Evolutionary conservation across 2,888 invertebrate species (phyloP).

Genomic region (Neoaliturus tenellus): DNA sequence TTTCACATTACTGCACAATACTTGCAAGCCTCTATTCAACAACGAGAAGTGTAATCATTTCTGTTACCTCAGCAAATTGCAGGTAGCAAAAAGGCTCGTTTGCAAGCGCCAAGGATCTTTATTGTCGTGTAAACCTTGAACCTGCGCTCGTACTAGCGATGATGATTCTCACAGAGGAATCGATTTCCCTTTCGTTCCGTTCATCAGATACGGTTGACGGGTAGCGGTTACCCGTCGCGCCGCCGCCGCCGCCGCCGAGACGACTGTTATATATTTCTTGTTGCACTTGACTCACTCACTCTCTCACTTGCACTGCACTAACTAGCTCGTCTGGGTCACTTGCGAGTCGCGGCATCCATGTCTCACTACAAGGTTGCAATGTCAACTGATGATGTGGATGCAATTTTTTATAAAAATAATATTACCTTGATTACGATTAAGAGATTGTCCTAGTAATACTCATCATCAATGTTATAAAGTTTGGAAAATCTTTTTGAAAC

Average conservation of each 20-base stretch:
- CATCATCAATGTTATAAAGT: too few species aligned
- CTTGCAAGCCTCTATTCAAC: not conserved
- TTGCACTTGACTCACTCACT: not conserved
- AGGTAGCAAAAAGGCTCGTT: constrained; percentile 14
- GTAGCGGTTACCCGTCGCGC: not conserved
- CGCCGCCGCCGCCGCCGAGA: not conserved
- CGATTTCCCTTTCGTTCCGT: constrained; percentile 49
- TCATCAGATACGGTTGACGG: constrained; percentile 19
- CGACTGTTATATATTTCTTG: not conserved
- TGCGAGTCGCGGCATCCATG: too few species aligned
- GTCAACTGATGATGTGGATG: too few species aligned
- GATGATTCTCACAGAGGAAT: constrained; percentile 26
- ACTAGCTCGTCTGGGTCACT: too few species aligned
- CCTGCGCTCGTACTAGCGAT: constrained; percentile 2
- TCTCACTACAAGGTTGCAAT: too few species aligned
- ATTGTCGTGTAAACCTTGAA: constrained; percentile 42
- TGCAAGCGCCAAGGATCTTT: constrained; percentile 10
- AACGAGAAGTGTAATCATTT: not conserved
- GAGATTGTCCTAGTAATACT: too few species aligned
- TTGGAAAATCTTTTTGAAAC: too few species aligned
- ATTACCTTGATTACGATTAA: too few species aligned
- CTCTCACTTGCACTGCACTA: not conserved
- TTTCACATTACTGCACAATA: too few species aligned
- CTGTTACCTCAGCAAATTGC: constrained; percentile 2
- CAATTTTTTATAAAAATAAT: too few species aligned